Evolutionary conservation across 2,888 invertebrate genomes (phyloP).

Genomic region (Amitus sp.): DNA sequence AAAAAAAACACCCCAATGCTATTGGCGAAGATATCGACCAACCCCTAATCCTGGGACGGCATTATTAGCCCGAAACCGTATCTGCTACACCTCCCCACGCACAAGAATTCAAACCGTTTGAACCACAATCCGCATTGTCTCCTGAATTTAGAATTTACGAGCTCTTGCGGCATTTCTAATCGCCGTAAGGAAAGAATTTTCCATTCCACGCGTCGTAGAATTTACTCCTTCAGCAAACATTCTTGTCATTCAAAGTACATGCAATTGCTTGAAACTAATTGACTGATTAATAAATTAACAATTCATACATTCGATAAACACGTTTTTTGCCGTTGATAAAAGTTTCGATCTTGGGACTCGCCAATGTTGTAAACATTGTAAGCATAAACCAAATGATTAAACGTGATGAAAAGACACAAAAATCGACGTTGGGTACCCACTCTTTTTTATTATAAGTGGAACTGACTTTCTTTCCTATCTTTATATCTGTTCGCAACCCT

Average conservation of each 20-base stretch:
- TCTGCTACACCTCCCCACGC: constrained; percentile 57
- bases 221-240: background rate
- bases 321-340: too few relatives aligned
- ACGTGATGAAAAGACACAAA: constrained; percentile 40
- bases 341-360: constrained; percentile 6
- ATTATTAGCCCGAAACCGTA: constrained; percentile 62
- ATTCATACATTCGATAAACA: too few relatives aligned
- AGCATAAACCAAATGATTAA: constrained; percentile 23
- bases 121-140: constrained; percentile 60
- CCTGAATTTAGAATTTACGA: constrained; percentile 51
- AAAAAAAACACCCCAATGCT: constrained; percentile 14
- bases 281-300: too few relatives aligned
- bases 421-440: constrained; percentile 41
- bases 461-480: constrained; percentile 34
- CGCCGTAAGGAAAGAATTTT: constrained; percentile 5
- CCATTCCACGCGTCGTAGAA: too few relatives aligned
- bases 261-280: too few relatives aligned
- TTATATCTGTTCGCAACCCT: constrained; percentile 35
- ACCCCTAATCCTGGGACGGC: constrained; percentile 28
- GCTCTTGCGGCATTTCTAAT: constrained; percentile 28
- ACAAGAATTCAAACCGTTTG: constrained; percentile 61
- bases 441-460: too few relatives aligned
- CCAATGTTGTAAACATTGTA: constrained; percentile 18
- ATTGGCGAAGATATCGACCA: constrained; percentile 26
- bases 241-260: too few relatives aligned